Evolutionary conservation across 2,113 vertebrate genomes (phyloP), one percentile per base, ranked within the genome.

Genomic region (Labrus mixtus): DNA sequence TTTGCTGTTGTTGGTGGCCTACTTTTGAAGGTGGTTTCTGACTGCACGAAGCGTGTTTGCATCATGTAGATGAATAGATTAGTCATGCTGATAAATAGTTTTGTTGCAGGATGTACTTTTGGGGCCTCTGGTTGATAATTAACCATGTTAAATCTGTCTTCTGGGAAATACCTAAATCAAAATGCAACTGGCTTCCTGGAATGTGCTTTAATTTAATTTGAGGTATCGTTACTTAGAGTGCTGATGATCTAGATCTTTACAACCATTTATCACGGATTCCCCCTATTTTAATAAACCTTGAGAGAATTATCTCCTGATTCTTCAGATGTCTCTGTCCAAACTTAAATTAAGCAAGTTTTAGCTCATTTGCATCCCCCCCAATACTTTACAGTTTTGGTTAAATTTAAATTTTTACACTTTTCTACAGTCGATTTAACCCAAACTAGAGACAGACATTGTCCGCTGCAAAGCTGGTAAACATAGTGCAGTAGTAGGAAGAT

Each of bases 81-180:
- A 13, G 4, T 64, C 20, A 19, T 9, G 19, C 46, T 55, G 65
- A 68, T 58, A 33, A 37, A 59, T 0, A 0, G 11, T 62, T 59
- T 66, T 25, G 19, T 39, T 12, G 10, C 51, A 60, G 46, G n/a
- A 55, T 48, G 36, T 36, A 19, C 3, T 51, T 67, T 54, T 45
- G 29, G 23, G 23, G 23, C 10, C 12, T 3, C 15, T 50, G 15
- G 45, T 73, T 67, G 41, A 64, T 68, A 37, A 63, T 41, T 33
- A 79, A 70, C 19, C 2, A 25, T 37, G 53, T 77, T 33, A 58
- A 71, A 64, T 62, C 8, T 57, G 15, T 65, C 45, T 63, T 17
- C 65, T 19, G 58, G 57, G 59, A 73, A 68, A 78, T 4, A 48
- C 55, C 11, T 29, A 43, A 46, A 51, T 48, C 12, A 25, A 78